Conservation (phyloP, 2,113 vertebrate genomes). For the Thalassarche chlororhynchos region DNA sequence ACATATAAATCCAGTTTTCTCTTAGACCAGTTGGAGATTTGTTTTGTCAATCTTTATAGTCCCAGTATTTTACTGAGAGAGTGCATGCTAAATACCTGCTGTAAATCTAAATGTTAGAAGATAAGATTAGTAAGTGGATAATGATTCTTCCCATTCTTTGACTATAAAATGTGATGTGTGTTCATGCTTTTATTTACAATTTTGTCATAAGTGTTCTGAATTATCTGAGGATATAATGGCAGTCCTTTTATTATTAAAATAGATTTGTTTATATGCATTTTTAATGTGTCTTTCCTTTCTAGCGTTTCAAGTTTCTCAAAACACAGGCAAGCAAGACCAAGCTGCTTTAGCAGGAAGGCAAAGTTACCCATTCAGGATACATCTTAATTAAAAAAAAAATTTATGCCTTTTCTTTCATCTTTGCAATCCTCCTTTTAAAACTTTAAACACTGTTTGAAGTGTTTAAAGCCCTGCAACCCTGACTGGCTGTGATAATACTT, state of each 20-base stretch:
- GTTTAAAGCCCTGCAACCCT: not conserved
- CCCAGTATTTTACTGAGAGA: not conserved
- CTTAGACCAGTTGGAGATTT: not conserved
- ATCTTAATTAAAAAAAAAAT: not conserved
- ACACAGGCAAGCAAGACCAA: not conserved
- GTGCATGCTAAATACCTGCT: not conserved
- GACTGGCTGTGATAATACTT: not conserved
- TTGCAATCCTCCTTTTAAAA: not conserved
- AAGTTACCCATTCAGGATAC: not conserved
- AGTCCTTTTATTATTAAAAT: not conserved
- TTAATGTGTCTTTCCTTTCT: not conserved
- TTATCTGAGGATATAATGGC: not conserved
- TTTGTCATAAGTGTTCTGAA: not conserved
- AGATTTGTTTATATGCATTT: not conserved
- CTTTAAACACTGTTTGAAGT: not conserved
- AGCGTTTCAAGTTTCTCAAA: not conserved
- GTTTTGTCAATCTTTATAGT: not conserved
- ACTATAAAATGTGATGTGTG: not conserved
- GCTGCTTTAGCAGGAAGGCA: not conserved
- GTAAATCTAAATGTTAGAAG: not conserved
- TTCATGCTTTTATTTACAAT: not conserved
- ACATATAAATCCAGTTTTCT: not conserved
- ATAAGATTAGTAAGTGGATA: not conserved
- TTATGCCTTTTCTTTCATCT: not conserved
- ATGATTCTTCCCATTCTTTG: not conserved